Evolutionary conservation across 1,140 invertebrate species (phyloP).

Genomic region (Papilio helenus): DNA sequence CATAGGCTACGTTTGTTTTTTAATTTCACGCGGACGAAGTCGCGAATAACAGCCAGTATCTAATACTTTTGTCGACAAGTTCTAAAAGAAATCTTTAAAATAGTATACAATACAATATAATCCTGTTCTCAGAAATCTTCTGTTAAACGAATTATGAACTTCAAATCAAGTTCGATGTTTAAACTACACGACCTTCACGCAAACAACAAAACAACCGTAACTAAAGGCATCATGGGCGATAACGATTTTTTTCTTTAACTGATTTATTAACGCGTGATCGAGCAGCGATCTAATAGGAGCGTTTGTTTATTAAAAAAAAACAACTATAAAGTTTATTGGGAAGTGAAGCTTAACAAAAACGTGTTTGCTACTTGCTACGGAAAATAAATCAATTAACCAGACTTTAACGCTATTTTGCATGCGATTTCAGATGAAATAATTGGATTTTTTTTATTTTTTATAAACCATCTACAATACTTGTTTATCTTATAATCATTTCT

Average conservation of each 20-base stretch:
- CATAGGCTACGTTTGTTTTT: no score
- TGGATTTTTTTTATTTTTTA: not conserved
- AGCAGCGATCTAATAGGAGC: conserved; percentile 11
- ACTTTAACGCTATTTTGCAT: not conserved
- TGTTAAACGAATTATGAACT: not conserved
- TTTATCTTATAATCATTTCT: not conserved
- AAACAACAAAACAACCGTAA: conserved; percentile 21
- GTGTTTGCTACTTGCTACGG: not conserved
- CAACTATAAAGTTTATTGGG: conserved; percentile 16
- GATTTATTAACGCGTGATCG: conserved; percentile 5
- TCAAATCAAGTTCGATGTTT: not conserved
- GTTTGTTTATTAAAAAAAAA: conserved; percentile 20
- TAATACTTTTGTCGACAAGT: no score
- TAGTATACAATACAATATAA: not conserved
- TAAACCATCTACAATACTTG: not conserved
- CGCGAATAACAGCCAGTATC: no score
- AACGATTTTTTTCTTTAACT: conserved; percentile 4
- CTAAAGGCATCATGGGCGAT: conserved; percentile 11
- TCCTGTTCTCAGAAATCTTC: not conserved
- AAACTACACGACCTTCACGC: not conserved
- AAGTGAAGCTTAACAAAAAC: not conserved
- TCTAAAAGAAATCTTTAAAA: no score
- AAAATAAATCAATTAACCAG: not conserved
- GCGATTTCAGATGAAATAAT: not conserved
- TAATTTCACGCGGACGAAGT: no score